These are phyloP conservation scores for Lordiphosa mommai DNA, from an alignment of 1,140 invertebrate genomes.

Conservation along the genomic window DNA sequence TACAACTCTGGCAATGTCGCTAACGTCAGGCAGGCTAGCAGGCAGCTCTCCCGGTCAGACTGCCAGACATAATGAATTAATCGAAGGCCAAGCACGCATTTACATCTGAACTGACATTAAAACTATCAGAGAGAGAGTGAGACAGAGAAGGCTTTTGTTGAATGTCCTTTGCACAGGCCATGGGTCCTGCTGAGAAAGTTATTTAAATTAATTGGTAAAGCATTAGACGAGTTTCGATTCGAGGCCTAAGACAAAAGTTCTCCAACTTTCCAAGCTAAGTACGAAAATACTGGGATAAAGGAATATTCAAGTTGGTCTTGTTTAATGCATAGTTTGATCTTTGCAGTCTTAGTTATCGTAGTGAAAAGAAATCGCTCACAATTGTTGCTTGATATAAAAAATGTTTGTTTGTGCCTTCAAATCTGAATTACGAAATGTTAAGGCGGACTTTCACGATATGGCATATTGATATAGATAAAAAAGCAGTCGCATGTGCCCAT, in stretches of 20 bases:
- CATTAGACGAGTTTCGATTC: conserved; percentile 10
- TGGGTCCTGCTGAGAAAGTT: neutral
- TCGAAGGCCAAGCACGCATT: conserved; percentile 57
- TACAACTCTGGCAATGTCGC: conserved; percentile 68
- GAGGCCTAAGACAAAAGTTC: neutral
- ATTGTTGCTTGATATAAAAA: too few species aligned
- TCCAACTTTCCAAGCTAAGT: neutral
- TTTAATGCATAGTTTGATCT: too few species aligned
- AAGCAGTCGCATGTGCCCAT: too few species aligned
- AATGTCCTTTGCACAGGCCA: conserved; percentile 2
- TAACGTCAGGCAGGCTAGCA: conserved; percentile 13
- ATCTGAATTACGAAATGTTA: too few species aligned
- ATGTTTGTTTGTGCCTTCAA: too few species aligned
- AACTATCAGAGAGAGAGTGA: conserved; percentile 31
- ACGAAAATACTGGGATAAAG: too few species aligned
- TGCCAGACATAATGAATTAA: conserved; percentile 64
- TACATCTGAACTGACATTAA: conserved; percentile 32
- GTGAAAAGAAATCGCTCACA: too few species aligned
- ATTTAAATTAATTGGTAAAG: conserved; percentile 41
- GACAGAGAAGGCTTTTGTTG: conserved; percentile 24
- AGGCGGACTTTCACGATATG: too few species aligned
- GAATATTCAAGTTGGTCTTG: too few species aligned
- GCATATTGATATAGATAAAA: too few species aligned
- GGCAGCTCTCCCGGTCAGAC: neutral
- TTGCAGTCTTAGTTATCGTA: too few species aligned